Evolutionary conservation across 2,888 invertebrate species (phyloP).

Genomic region (Tenodera sinensis): DNA sequence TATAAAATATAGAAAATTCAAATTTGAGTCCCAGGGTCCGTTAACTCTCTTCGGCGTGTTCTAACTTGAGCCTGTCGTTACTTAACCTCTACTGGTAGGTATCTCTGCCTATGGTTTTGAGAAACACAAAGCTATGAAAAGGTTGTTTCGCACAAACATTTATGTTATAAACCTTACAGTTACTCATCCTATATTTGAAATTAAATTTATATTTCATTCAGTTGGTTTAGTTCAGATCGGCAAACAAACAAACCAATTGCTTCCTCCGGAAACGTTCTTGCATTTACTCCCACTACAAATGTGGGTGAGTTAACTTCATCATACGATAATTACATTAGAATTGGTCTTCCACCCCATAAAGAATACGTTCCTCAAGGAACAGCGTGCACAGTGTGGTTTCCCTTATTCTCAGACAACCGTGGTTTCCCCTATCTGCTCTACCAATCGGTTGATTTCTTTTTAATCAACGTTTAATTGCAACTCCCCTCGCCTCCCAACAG

Average conservation of each 20-base stretch:
- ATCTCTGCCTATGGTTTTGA: too few relatives aligned
- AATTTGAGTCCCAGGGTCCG: too few relatives aligned
- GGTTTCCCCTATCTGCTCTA: slow-evolving; percentile 2
- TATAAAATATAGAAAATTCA: too few relatives aligned
- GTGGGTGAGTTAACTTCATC: neutral
- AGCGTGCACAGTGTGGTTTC: neutral
- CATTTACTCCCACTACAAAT: neutral
- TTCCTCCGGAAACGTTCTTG: neutral
- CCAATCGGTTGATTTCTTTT: slow-evolving; percentile 17
- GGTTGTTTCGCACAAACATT: too few relatives aligned
- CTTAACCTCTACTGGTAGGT: too few relatives aligned
- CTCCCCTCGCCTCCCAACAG: neutral
- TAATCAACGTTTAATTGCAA: slow-evolving; percentile 19
- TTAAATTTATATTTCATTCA: neutral
- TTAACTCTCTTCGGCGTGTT: too few relatives aligned
- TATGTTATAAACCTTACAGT: too few relatives aligned
- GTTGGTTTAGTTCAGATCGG: neutral
- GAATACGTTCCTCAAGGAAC: neutral
- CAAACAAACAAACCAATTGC: neutral
- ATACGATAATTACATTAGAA: neutral
- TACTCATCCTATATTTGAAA: neutral
- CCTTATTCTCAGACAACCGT: neutral
- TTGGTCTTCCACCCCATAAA: neutral
- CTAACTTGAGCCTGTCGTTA: too few relatives aligned
- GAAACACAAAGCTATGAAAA: too few relatives aligned